Base-by-base conservation (phyloP, 2,888 invertebrate genomes). In the Drosophila robusta region DNA sequence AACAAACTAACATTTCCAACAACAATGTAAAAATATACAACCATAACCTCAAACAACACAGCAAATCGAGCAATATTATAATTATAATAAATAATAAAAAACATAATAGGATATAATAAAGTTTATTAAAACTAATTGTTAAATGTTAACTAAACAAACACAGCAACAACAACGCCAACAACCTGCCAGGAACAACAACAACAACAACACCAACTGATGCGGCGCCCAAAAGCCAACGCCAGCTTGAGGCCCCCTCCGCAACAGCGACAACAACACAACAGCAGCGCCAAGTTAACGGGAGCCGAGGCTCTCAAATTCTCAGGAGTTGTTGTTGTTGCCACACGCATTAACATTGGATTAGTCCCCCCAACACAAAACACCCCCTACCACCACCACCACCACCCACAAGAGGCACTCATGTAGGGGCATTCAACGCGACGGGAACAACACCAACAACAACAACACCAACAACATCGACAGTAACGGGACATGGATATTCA, bases 41-140 rank as follows among this genome's bases (percentile, higher is more conserved):
- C 66, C 47, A 72, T 63, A 72, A 80, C 75, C 75, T 76, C 75
- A 76, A 78, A 58, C 61, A 76, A 62, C 42, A 65, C 61, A 81
- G 79, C 66, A 85, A 82, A 78, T 76, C 72, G 80, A 83, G 82
- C 82, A 83, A 83, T 83, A 88, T 85, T 83, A 87, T 77, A 80
- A 73, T 41, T 2, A 47, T 3, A 29, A 45, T 4, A 41, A 47
- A 44, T 18, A 18, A 18, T 18, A 18, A 18, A 18, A 18, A 18
- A 18, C 18, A 18, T 18, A 18, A 18, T 18, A 18, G 18, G 18
- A 47, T 44, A 45, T 45, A 72, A 46, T 16, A 26, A 64, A 56
- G 66, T 38, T 62, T 55, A 86, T 49, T 50, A 46, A 54, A 70
- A 42, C 69, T 65, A 63, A 75, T 85, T 82, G 76, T 86, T 88